Evolutionary conservation across 2,113 vertebrate species (phyloP).

Genomic region (Xerus inauris): DNA sequence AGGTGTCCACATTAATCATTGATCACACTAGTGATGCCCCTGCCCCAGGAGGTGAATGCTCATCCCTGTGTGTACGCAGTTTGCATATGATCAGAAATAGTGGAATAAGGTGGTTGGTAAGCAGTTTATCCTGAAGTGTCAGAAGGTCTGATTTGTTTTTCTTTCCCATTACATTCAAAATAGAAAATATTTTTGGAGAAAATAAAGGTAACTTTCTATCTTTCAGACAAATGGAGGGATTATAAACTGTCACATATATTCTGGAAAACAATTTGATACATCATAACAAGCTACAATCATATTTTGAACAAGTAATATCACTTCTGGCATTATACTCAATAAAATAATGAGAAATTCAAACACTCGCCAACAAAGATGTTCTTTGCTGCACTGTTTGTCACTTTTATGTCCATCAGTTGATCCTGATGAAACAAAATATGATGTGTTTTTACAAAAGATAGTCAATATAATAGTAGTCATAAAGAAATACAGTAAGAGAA

Average conservation of each 20-base stretch:
- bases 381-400: background rate
- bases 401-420: background rate
- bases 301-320: background rate
- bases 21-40: background rate
- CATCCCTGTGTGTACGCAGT: too few relatives aligned
- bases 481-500: background rate
- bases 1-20: background rate
- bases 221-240: conserved; percentile 5
- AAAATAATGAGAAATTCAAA: background rate
- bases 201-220: background rate
- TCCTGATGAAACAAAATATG: background rate
- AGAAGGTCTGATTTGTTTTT: background rate
- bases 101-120: background rate
- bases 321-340: background rate
- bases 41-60: background rate
- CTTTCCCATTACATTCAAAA: background rate
- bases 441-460: background rate
- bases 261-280: background rate
- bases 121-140: background rate
- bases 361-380: background rate
- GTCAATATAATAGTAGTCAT: background rate
- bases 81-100: background rate
- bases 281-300: background rate
- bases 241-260: background rate
- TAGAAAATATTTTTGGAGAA: background rate